These are phyloP conservation scores for Apis dorsata DNA, from an alignment of 1,140 invertebrate genomes.

Conservation along the genomic window DNA sequence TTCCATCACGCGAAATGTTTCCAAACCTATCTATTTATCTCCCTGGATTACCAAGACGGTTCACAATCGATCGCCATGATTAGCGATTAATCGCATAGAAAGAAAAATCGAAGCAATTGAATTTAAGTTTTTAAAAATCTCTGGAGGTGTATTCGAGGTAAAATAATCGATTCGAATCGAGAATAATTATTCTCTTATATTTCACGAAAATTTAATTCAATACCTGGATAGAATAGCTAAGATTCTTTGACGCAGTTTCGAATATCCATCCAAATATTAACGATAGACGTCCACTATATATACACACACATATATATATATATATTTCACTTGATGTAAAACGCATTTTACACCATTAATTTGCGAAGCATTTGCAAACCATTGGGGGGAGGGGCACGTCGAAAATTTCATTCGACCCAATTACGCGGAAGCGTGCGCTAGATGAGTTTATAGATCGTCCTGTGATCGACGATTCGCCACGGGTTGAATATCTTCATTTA, in stretches of 20 bases:
- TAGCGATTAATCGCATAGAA: too few relatives aligned
- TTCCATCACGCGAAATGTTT: constrained; percentile 8
- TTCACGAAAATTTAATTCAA: too few relatives aligned
- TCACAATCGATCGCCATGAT: too few relatives aligned
- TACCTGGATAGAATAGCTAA: too few relatives aligned
- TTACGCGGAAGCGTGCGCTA: not conserved
- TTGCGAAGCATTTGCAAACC: not conserved
- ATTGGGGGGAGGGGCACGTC: not conserved
- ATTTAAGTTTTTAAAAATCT: too few relatives aligned
- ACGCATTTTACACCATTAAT: constrained; percentile 16
- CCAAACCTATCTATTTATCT: constrained; percentile 23
- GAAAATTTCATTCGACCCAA: constrained; percentile 13
- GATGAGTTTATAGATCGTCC: constrained; percentile 3
- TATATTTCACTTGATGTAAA: not conserved
- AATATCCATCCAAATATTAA: not conserved
- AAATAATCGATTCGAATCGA: too few relatives aligned
- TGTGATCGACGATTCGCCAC: not conserved
- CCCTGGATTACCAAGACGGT: constrained; percentile 21
- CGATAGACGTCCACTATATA: not conserved
- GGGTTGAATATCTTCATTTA: not conserved
- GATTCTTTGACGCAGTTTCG: too few relatives aligned
- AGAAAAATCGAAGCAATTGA: too few relatives aligned
- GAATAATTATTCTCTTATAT: too few relatives aligned
- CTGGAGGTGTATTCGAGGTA: too few relatives aligned
- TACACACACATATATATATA: not conserved